Base-by-base conservation (phyloP, 2,888 invertebrate genomes). In the Synergus itoensis region DNA sequence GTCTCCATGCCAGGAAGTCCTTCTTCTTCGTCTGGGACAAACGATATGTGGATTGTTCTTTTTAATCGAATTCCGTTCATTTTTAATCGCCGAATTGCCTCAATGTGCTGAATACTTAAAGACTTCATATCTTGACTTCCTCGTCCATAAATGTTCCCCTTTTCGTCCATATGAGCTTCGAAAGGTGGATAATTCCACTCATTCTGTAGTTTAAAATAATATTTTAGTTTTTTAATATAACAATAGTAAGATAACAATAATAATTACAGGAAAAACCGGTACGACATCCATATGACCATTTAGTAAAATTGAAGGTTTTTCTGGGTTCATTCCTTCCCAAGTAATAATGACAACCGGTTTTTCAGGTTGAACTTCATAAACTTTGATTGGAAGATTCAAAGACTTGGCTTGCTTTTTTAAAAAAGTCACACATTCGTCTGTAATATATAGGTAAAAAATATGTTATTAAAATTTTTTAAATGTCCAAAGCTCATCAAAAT, bases 261-360 rank as follows among this genome's bases (percentile, higher is more conserved):
- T 76, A 89, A 94, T 94, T 93, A 98, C 98, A 83, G 95, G 95
- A 90, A 96, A 98, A 0, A 98, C 99, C 8, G 99, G 99, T 0
- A 99, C 99, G 2, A 99, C 99, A 91, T 99, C 99, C 95, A 98
- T 99, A 90, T 99, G 99, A 9, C 98, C 98, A 91, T 98, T 99
- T 21, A 99, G 94, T 84, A 99, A 90, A 81, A 99, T 93, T 0
- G 96, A 92, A 7, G 96, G 95, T 78, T 96, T 92, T 0, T 93
- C 89, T 0, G 96, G 96, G 45, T 97, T 94, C 0, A 93, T 94
- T 48, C 99, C 99, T 45, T 89, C 86, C 96, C 98, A 97, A 88
- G 97, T 97, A 90, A 99, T 93, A 41, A 98, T 93, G 0, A 97
- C 95, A 77, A 98, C 95, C 8, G 98, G 98, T 41, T 65, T 65